Percentiles rank a stretch among this genome's conserved stretches.
phyloP scores from a whole-genome alignment of 2,797 vertebrate species.

The Periophthalmus magnuspinnatus region DNA sequence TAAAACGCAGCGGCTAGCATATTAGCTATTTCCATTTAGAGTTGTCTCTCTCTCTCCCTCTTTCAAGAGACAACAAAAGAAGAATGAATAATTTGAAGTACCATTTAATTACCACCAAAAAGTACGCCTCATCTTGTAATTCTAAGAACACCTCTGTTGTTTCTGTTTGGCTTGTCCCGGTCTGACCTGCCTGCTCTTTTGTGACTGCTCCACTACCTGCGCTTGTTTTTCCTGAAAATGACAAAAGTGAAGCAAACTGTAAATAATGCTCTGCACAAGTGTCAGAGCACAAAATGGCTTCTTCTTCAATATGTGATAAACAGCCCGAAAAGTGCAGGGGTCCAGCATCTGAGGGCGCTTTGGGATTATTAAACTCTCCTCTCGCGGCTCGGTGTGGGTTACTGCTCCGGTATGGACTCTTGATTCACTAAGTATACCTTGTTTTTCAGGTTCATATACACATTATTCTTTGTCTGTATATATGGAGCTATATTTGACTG shows the following conservation, averaged over 20 bases:
- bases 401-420: neutral
- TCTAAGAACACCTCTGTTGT: neutral
- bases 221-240: slow-evolving; percentile 3
- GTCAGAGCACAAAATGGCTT: slow-evolving; percentile 2
- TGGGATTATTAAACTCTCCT: neutral
- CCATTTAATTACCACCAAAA: neutral
- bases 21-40: no score
- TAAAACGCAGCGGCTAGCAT: no score
- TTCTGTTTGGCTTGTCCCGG: no score
- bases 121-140: neutral
- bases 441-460: no score
- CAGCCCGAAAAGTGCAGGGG: neutral
- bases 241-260: slow-evolving; percentile 12
- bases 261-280: slow-evolving; percentile 1
- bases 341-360: neutral
- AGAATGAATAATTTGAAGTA: neutral
- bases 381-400: neutral
- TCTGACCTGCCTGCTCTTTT: neutral
- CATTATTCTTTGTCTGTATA: no score
- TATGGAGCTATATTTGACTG: neutral
- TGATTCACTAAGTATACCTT: neutral
- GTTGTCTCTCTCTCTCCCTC: no score
- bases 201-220: neutral
- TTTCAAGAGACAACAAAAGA: no score
- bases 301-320: neutral